Evolutionary conservation across 2,113 vertebrate genomes (phyloP).

Genomic region (Tetrax tetrax): DNA sequence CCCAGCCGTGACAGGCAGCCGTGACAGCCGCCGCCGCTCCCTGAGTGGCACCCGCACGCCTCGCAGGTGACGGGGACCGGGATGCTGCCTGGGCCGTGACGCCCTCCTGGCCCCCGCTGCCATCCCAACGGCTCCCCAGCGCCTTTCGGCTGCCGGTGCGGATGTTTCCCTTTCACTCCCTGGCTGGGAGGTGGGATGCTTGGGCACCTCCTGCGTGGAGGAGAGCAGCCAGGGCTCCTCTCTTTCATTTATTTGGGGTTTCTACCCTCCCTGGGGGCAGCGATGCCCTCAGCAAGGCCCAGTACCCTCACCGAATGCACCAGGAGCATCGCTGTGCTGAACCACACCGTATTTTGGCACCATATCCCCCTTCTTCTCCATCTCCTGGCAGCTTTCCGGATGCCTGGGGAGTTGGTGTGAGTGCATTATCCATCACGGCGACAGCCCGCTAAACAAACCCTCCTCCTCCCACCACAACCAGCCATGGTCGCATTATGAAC

Average conservation of each 20-base stretch:
- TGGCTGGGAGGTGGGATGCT: rapidly evolving
- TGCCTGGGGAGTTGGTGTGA: not conserved
- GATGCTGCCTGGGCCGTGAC: not conserved
- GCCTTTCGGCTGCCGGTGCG: rapidly evolving
- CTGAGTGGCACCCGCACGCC: slow-evolving; percentile 18
- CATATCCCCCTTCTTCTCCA: rapidly evolving
- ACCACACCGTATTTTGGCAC: rapidly evolving
- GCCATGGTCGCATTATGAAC: rapidly evolving
- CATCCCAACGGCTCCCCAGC: not conserved
- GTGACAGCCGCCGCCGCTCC: slow-evolving; percentile 13
- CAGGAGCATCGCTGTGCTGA: rapidly evolving
- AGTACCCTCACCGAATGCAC: rapidly evolving
- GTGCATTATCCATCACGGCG: not conserved
- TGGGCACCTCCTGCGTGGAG: not conserved
- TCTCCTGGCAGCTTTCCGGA: not conserved
- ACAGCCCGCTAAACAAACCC: not conserved
- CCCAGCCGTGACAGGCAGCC: slow-evolving; percentile 33
- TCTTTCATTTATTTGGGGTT: rapidly evolving
- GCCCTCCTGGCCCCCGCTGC: not conserved
- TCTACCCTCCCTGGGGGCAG: not conserved
- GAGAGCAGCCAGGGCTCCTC: not conserved
- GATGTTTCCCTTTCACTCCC: not conserved
- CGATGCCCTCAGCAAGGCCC: not conserved
- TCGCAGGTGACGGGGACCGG: not conserved
- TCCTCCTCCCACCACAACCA: not conserved